Conservation (phyloP, 2,888 invertebrate genomes). For the Leucophenga maculata region DNA sequence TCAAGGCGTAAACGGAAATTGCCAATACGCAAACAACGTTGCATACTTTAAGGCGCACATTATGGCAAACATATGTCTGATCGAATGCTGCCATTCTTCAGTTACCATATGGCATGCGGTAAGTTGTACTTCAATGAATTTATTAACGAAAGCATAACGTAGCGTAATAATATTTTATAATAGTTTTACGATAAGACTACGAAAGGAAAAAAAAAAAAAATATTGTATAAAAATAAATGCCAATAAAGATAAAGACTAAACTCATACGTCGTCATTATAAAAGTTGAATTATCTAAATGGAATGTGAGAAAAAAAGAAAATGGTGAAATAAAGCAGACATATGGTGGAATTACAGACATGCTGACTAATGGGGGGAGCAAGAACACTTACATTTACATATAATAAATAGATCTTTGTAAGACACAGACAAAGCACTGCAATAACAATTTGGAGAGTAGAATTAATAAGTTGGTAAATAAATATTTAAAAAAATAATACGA, state of each 20-base stretch:
- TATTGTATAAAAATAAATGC: neutral
- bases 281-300: constrained; percentile 19
- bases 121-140: constrained; percentile 47
- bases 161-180: neutral
- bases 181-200: neutral
- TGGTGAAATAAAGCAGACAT: constrained; percentile 3
- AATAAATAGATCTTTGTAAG: neutral
- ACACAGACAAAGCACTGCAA: neutral
- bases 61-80: constrained; percentile 6
- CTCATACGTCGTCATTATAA: neutral
- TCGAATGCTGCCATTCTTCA: neutral
- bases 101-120: constrained; percentile 55
- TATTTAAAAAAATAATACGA: too few relatives aligned
- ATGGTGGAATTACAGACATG: constrained; percentile 4
- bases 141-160: neutral
- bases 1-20: neutral
- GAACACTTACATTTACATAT: neutral
- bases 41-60: constrained; percentile 15
- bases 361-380: neutral
- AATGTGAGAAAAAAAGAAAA: neutral
- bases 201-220: neutral
- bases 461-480: too few relatives aligned
- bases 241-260: neutral
- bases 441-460: too few relatives aligned
- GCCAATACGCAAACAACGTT: neutral